Conservation (phyloP, 2,113 vertebrate species). For the Pungitius pungitius region DNA sequence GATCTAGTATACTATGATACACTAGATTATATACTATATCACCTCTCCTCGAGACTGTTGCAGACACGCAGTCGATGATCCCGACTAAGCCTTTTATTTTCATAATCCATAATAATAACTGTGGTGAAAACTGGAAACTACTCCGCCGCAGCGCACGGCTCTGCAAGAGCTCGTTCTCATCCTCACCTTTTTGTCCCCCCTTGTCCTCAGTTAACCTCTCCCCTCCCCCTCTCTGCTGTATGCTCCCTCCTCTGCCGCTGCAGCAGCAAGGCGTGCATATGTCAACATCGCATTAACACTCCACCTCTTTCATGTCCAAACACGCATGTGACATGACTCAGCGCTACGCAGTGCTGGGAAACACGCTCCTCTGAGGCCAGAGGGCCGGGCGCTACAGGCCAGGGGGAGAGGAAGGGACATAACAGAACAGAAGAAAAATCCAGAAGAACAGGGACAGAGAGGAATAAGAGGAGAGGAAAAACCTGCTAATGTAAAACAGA, state of each 20-base stretch:
- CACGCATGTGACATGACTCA: slow-evolving; percentile 67
- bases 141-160: not conserved
- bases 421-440: slow-evolving; percentile 24
- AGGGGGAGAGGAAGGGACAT: slow-evolving; percentile 37
- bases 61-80: slow-evolving; percentile 9
- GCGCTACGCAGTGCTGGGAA: slow-evolving; percentile 49
- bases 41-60: not conserved
- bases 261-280: slow-evolving; percentile 45
- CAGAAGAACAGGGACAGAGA: slow-evolving; percentile 15
- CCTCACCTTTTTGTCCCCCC: slow-evolving; percentile 15
- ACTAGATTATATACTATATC: not conserved
- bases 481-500: slow-evolving; percentile 32
- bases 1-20: too few relatives aligned
- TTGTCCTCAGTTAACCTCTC: slow-evolving; percentile 53
- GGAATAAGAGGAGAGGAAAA: not conserved
- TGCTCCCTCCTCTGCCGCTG: slow-evolving; percentile 22
- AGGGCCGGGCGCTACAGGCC: slow-evolving; percentile 33
- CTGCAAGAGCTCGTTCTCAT: slow-evolving; percentile 11
- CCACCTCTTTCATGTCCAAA: slow-evolving; percentile 58
- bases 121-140: slow-evolving; percentile 24
- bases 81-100: slow-evolving; percentile 26
- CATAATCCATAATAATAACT: slow-evolving; percentile 43
- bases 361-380: slow-evolving; percentile 55
- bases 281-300: slow-evolving; percentile 62
- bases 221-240: slow-evolving; percentile 24